Percentiles rank a stretch among this genome's conserved stretches.
Evolutionary conservation across 2,888 invertebrate species (phyloP).

Genomic region (Aporophyla lueneburgensis): DNA sequence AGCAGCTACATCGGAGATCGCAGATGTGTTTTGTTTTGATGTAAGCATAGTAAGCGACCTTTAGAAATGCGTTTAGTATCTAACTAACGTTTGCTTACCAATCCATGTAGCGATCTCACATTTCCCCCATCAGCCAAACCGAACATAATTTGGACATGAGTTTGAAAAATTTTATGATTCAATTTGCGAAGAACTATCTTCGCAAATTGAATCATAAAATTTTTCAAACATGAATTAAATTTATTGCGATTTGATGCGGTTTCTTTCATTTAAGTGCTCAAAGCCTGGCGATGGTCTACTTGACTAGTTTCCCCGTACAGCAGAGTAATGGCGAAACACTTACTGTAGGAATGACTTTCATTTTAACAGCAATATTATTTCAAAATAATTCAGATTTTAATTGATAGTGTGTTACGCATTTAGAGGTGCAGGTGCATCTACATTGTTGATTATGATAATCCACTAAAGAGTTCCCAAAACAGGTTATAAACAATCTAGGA

Average conservation of each 20-base stretch:
- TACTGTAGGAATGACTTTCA: no score
- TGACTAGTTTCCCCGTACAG: not conserved
- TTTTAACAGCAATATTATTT: no score
- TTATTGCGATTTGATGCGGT: slow-evolving; percentile 36
- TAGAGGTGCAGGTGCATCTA: not conserved
- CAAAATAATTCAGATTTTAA: no score
- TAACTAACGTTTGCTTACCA: slow-evolving; percentile 5
- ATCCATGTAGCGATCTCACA: not conserved
- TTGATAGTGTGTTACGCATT: no score
- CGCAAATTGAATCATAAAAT: not conserved
- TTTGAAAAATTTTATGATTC: no score
- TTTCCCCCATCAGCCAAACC: not conserved
- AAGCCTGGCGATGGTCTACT: not conserved
- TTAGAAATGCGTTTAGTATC: slow-evolving; percentile 11
- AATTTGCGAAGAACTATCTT: no score
- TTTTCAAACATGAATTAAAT: slow-evolving; percentile 17
- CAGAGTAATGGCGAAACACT: no score
- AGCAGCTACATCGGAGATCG: slow-evolving; percentile 25
- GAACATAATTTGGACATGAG: not conserved
- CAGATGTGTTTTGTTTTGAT: slow-evolving; percentile 11
- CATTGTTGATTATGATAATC: not conserved
- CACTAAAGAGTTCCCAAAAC: not conserved
- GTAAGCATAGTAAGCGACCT: slow-evolving; percentile 7
- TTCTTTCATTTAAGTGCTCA: not conserved
- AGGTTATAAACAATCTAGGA: not conserved